Base-by-base conservation (phyloP, 2,888 invertebrate species). In the Eurytoma adleriae region DNA sequence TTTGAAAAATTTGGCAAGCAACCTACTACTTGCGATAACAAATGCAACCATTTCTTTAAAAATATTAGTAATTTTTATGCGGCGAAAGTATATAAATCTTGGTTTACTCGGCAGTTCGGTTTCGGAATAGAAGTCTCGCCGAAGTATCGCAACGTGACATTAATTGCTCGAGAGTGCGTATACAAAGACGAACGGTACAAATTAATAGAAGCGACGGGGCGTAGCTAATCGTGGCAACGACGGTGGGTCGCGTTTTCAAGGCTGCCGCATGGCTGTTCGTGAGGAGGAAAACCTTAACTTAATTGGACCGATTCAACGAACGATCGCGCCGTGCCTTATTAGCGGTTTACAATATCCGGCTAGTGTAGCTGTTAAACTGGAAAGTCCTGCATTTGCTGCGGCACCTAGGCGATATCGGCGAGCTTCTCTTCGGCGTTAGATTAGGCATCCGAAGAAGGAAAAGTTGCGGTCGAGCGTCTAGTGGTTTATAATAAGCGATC, bases 401-500 rank as follows among this genome's bases (percentile, higher is more conserved):
- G 89, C 90, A 84, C 84, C 82, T 83, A 80, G 83, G 48, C 62
- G 62, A 10, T 54, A 40, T 40, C 40, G 40, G 40, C 1, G 40
- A 40, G 27, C 50, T n/a, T 27, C 54, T 30, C 24, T 12, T 24
- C 27, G 61, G 27, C 27, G 5, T 14, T 24, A 24, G 13, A 24
- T 14, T 20, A 61, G 13, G 2, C 61, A n/a, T 14, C 3, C 30
- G 61, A 16, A 24, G 71, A 52, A 54, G 24, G 59, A 75, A 62
- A 75, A 71, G 48, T 62, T 40, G 18, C 82, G 83, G 85, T 86
- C 84, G 83, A 85, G 85, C 85, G 87, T 87, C 86, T 85, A 86
- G 86, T 87, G 87, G 88, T 89, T 88, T 90, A 89, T 89, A 90
- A 90, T 90, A 90, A 89, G 89, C 88, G 85, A 86, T 48, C 50